Evolutionary conservation across 2,113 vertebrate species (phyloP), one percentile per base, ranked within the genome.

Genomic region (Gnathonemus echidnorhynchus): DNA sequence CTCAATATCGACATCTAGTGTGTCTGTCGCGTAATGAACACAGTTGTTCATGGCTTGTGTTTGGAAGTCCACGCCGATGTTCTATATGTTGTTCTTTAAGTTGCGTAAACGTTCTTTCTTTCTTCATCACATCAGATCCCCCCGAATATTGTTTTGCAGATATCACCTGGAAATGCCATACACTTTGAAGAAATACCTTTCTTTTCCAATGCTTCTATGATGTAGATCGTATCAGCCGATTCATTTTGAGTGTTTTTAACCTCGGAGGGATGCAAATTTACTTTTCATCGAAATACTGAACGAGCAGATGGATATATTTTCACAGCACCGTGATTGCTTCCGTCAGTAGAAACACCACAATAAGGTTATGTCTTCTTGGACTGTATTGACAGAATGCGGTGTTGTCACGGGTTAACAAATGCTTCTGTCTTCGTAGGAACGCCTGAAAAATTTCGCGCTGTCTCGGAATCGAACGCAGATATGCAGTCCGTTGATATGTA

Each of bases 1-100:
- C 89, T 91, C 91, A 90, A 88, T 62, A 74, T 92, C 88, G n/a
- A 92, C 66, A 46, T 92, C 89, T 48, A 91, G 80, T 91, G 48
- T 91, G 88, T 87, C 86, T 91, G 92, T 31, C 88, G 88, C 24
- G 31, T 91, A 42, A 83, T 91, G 48, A 62, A 86, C 92, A 91
- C 89, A 91, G 27, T 90, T 88, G 87, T 90, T 91, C 90, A 92
- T 86, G 8, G 85, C 90, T 4, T 91, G 10, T 50, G 9, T 7
- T 46, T 24, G 24, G 46, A n/a, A 13, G 45, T 46, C 50, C 19
- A 91, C 90, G 52, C 66, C 87, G 21, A 91, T 92, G 86, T 92
- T 92, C 85, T 90, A 88, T 39, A 92, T 53, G 9, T 58, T 80
- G 48, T 58, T 91, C 86, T 91, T 92, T 66, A 91, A 90, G 48